Percentiles rank a stretch among this genome's conserved stretches.
phyloP scores from a whole-genome alignment of 2,797 vertebrate genomes.

The Melopsittacus undulatus region DNA sequence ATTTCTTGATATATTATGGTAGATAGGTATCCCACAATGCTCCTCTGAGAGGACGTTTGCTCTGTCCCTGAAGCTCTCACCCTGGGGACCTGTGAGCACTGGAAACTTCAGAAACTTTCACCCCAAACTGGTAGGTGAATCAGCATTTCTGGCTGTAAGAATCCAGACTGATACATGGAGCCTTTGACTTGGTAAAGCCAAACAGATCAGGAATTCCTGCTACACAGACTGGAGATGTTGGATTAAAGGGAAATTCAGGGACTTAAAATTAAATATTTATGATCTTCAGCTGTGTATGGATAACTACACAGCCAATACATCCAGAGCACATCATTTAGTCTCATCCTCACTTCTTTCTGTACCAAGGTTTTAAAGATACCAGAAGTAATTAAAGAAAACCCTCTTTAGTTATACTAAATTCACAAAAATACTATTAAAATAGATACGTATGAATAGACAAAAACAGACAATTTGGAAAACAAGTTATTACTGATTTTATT shows the following conservation, averaged over 20 bases:
- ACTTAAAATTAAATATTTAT: not conserved
- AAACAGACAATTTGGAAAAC: not conserved
- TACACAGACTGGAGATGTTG: not conserved
- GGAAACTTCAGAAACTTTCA: not conserved
- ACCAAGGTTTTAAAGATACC: not conserved
- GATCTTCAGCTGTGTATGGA: too few relatives aligned
- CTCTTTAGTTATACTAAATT: not conserved
- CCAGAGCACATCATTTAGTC: not conserved
- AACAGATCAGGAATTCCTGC: not conserved
- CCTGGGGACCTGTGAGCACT: accelerated
- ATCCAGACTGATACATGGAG: not conserved
- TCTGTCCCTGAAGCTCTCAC: not conserved
- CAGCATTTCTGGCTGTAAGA: not conserved
- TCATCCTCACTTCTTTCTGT: not conserved
- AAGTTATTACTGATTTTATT: not conserved
- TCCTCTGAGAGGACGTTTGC: accelerated
- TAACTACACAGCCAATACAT: accelerated
- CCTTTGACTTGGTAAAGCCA: not conserved
- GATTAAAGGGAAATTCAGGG: not conserved
- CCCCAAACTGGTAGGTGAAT: not conserved
- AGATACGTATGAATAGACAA: not conserved
- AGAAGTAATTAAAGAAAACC: not conserved
- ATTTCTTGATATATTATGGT: not conserved
- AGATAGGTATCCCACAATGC: not conserved
- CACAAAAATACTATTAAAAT: not conserved